Evolutionary conservation across 2,797 vertebrate genomes (phyloP), one percentile per base, ranked within the genome.

Genomic region (Enteromius radiatus): DNA sequence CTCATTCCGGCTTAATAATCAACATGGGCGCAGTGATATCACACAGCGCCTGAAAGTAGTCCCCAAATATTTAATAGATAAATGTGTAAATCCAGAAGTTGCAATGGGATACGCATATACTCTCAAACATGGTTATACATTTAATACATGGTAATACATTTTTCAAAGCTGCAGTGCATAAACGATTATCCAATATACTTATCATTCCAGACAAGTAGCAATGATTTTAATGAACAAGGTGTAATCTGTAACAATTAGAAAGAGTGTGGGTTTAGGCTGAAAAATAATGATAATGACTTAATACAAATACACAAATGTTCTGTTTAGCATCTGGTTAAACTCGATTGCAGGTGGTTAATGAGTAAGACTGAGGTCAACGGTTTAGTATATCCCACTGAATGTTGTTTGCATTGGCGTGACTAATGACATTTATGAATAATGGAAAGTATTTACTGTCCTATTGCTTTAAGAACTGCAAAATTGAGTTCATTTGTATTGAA

Each of bases 401-500:
- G 19, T 17, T 31, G 54, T 61, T 43, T 80, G 7, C 19, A 2
- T 41, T 43, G 6, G 43, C 2, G 23, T 17, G 64, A 3, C 49
- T 43, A 59, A 45, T 43, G 67, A 70, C 36, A 45, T 63, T 73
- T 33, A 17, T n/a, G 28, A 73, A 47, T 49, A 47, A 67, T 70
- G 1, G 8, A 68, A n/a, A 17, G 23, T 43, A 1, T 54, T 31
- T 5, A 31, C 7, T 76, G 23, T 17, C 36, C 47, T 69, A 26
- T 76, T 67, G 47, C 19, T 68, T 69, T 26, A 82, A 82, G 49
- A 5, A 33, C 33, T 3, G 9, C 19, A 64, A 36, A 33, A 76
- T 69, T 65, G 1, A 43, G 61, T 45, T 52, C 5, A 84, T 76
- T 73, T 77, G 64, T 65, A 77, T 69, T 26, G 54, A 76, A 69